Conservation (phyloP, 2,113 vertebrate species). For the Tragelaphus scriptus region DNA sequence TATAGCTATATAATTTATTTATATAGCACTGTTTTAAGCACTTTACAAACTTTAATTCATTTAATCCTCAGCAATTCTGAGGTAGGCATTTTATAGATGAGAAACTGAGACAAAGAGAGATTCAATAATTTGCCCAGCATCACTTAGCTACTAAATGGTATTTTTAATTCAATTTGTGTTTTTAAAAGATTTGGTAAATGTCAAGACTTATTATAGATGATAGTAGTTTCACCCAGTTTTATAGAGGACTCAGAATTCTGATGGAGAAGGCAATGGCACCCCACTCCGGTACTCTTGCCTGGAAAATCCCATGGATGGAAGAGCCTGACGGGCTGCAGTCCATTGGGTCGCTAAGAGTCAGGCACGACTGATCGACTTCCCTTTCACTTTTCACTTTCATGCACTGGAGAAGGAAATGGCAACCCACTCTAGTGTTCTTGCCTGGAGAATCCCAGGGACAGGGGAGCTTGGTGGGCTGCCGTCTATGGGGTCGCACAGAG, state of each 20-base stretch:
- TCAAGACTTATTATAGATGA: not conserved
- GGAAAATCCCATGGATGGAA: not conserved
- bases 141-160: not conserved
- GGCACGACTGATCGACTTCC: too few species aligned
- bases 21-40: not conserved
- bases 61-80: not conserved
- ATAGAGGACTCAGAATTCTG: not conserved
- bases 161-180: constrained; percentile 15
- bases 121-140: not conserved
- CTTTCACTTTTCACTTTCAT: too few species aligned
- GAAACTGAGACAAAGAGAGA: not conserved
- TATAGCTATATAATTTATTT: not conserved
- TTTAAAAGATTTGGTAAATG: constrained; percentile 37
- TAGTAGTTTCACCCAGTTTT: not conserved
- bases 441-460: too few species aligned
- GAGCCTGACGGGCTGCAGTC: too few species aligned
- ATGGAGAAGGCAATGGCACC: not conserved
- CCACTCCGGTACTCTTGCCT: not conserved
- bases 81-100: not conserved
- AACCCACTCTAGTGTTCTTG: too few species aligned
- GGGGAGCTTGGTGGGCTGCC: too few species aligned
- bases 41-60: not conserved
- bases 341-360: too few species aligned
- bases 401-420: too few species aligned
- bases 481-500: too few species aligned